phyloP scores from a whole-genome alignment of 2,113 vertebrate species.

The Mus spicilegus region DNA sequence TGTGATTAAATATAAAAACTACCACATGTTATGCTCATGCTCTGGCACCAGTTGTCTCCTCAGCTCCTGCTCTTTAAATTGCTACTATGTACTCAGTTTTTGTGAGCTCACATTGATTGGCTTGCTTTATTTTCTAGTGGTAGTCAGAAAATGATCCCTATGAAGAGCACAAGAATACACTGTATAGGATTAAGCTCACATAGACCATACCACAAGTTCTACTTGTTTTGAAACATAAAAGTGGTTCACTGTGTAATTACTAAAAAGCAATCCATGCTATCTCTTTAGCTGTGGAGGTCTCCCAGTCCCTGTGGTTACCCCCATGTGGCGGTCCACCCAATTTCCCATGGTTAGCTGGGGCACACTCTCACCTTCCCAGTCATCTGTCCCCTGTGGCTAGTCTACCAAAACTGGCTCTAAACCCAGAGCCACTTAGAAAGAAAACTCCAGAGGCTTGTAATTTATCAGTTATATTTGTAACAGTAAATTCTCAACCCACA shows the following conservation, averaged over 20 bases:
- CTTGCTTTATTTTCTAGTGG: neutral
- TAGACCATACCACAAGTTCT: neutral
- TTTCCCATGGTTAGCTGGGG: too few relatives aligned
- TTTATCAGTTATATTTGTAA: too few relatives aligned
- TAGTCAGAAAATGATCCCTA: neutral
- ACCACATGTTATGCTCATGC: neutral
- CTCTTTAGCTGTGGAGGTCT: too few relatives aligned
- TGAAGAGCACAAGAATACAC: neutral
- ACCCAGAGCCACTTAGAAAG: too few relatives aligned
- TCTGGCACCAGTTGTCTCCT: accelerated
- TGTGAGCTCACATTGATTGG: neutral
- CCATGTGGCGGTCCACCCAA: too few relatives aligned
- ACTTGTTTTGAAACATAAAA: neutral
- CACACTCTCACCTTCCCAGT: too few relatives aligned
- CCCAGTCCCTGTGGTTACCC: too few relatives aligned
- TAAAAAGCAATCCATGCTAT: too few relatives aligned
- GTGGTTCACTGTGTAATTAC: neutral
- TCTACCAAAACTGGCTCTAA: too few relatives aligned
- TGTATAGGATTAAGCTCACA: neutral
- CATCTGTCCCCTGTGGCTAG: too few relatives aligned
- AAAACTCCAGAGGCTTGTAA: too few relatives aligned
- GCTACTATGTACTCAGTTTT: neutral
- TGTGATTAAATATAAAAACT: neutral
- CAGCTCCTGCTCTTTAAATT: neutral
- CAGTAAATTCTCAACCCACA: too few relatives aligned